Percentiles rank a stretch among this genome's conserved stretches.
These are phyloP conservation scores for Hydrolagus colliei DNA, from an alignment of 2,797 vertebrate species.

Conservation along the genomic window DNA sequence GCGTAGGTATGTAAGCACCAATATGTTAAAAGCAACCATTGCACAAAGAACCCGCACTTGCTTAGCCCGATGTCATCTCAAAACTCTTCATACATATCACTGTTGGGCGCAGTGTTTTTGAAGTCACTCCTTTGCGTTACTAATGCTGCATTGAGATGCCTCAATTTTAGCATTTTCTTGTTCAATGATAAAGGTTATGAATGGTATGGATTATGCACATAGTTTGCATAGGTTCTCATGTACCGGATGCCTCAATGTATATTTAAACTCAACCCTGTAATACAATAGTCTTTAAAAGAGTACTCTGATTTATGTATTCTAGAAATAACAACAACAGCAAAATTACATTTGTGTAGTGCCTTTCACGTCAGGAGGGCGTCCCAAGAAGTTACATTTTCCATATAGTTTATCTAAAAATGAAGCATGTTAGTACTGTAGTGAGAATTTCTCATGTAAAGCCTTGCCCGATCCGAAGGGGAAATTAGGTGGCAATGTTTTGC, in stretches of 20 bases:
- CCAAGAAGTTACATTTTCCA: background rate
- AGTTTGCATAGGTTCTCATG: background rate
- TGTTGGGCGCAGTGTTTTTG: too few relatives aligned
- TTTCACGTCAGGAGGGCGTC: too few relatives aligned
- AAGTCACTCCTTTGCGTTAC: too few relatives aligned
- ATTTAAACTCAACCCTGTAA: background rate
- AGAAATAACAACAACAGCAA: too few relatives aligned
- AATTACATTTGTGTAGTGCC: too few relatives aligned
- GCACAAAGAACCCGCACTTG: too few relatives aligned
- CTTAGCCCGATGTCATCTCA: too few relatives aligned
- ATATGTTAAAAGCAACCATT: too few relatives aligned
- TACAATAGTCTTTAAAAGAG: background rate
- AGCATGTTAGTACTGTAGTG: background rate
- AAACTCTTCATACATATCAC: too few relatives aligned
- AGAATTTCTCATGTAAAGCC: background rate
- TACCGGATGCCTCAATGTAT: background rate
- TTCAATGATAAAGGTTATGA: background rate
- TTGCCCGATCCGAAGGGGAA: background rate
- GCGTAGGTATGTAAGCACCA: too few relatives aligned
- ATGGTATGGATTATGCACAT: background rate
- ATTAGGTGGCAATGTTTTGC: background rate
- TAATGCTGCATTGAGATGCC: too few relatives aligned
- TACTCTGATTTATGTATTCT: too few relatives aligned
- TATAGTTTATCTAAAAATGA: background rate
- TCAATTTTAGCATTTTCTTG: background rate